These are phyloP conservation scores for Calephelis nemesis DNA, from an alignment of 1,140 invertebrate genomes.

Conservation along the genomic window DNA sequence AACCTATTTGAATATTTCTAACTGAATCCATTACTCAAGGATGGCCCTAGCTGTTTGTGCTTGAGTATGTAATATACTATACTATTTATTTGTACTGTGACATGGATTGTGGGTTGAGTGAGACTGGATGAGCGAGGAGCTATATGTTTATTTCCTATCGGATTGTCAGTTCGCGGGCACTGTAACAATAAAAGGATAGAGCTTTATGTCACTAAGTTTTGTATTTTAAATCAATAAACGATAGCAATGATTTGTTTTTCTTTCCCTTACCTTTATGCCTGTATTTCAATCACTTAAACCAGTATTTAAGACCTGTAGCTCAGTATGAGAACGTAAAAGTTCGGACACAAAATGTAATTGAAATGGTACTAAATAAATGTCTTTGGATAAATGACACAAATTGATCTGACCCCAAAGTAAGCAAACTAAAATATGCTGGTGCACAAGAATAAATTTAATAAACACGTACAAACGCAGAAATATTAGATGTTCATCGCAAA, in stretches of 20 bases:
- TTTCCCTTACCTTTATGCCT: slow-evolving; percentile 24
- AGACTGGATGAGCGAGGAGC: slow-evolving; percentile 55
- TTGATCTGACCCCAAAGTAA: too few species aligned
- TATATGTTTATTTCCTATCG: slow-evolving; percentile 77
- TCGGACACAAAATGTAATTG: too few species aligned
- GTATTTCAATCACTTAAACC: too few species aligned
- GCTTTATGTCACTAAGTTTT: slow-evolving; percentile 79
- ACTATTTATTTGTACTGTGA: slow-evolving; percentile 75
- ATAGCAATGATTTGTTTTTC: slow-evolving; percentile 66
- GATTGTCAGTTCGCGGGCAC: slow-evolving; percentile 78
- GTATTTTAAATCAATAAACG: slow-evolving; percentile 80
- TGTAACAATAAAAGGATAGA: slow-evolving; percentile 79
- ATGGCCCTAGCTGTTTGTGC: slow-evolving; percentile 70
- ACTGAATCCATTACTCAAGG: slow-evolving; percentile 50
- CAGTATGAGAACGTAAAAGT: too few species aligned
- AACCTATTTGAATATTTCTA: slow-evolving; percentile 57
- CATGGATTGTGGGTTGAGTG: slow-evolving; percentile 51
- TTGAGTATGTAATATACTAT: slow-evolving; percentile 71
- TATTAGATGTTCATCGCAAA: too few species aligned
- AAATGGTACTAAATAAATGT: too few species aligned
- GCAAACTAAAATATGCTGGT: too few species aligned
- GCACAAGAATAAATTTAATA: too few species aligned
- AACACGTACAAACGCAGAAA: too few species aligned
- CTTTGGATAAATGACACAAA: too few species aligned
- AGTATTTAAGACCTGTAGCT: too few species aligned